Percentiles rank a stretch among this genome's conserved stretches.
Evolutionary conservation across 2,888 invertebrate species (phyloP).

Genomic region (Drosophila seclusa): DNA sequence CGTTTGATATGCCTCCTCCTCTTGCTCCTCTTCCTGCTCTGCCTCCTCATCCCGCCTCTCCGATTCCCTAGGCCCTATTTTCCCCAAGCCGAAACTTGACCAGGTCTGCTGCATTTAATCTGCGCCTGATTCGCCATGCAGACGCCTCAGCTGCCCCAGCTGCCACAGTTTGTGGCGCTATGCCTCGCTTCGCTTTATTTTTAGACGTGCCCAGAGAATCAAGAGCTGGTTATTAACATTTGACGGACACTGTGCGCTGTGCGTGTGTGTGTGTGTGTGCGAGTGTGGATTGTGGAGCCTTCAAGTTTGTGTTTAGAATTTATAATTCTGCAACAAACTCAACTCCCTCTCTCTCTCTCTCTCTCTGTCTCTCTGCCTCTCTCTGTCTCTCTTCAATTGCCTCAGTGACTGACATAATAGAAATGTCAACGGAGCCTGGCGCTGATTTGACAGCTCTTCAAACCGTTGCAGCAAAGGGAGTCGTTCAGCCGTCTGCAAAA

Average conservation of each 20-base stretch:
- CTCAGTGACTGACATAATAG: conserved; percentile 82
- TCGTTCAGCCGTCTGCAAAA: not conserved
- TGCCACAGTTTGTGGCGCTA: conserved; percentile 34
- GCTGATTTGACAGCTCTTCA: conserved; percentile 67
- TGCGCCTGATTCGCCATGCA: conserved; percentile 66
- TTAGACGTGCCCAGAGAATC: conserved; percentile 43
- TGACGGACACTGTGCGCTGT: conserved; percentile 48
- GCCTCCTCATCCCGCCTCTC: not conserved
- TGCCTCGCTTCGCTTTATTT: conserved; percentile 40
- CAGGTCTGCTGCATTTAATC: conserved; percentile 50
- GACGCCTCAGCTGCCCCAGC: conserved; percentile 51
- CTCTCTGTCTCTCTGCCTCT: not conserved
- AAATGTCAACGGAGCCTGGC: conserved; percentile 74
- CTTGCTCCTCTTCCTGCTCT: not conserved
- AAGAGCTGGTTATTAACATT: conserved; percentile 70
- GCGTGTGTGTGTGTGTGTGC: conserved; percentile 21
- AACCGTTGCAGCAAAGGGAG: conserved; percentile 1
- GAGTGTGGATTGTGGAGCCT: conserved; percentile 15
- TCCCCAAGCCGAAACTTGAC: not conserved
- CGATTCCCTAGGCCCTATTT: not conserved
- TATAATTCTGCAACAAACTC: conserved; percentile 50
- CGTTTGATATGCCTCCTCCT: conserved; percentile 45
- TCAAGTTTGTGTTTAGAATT: conserved; percentile 62
- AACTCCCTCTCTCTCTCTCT: not conserved
- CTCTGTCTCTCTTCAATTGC: conserved; percentile 45